Percentiles rank a stretch among this genome's conserved stretches.
Evolutionary conservation across 2,888 invertebrate species (phyloP).

Genomic region (Arge pagana): DNA sequence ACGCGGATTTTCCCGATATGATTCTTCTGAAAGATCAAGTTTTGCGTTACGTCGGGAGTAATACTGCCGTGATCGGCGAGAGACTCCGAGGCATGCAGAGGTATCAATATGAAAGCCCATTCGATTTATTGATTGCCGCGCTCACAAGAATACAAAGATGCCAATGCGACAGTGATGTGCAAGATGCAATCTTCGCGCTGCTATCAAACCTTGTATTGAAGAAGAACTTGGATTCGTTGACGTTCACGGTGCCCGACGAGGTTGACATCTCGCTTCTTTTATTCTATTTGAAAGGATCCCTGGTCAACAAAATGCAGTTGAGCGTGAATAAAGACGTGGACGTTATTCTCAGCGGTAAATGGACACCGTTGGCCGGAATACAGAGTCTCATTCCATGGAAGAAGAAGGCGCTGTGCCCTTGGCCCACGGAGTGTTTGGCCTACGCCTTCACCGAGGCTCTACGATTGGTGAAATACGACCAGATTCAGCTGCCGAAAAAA

Average conservation of each 20-base stretch:
- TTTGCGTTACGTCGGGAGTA: constrained; percentile 8
- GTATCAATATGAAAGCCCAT: constrained; percentile 26
- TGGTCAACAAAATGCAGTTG: no score
- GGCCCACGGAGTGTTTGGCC: neutral
- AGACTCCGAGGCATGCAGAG: constrained; percentile 27
- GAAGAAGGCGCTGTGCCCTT: neutral
- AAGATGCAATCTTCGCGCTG: constrained; percentile 22
- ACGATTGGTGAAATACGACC: no score
- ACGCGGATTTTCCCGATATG: constrained; percentile 22
- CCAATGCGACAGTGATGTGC: constrained; percentile 13
- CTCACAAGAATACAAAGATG: constrained; percentile 28
- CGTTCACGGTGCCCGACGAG: constrained; percentile 12
- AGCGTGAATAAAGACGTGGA: no score
- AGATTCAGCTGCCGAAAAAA: no score
- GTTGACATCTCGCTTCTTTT: constrained; percentile 29
- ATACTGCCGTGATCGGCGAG: neutral
- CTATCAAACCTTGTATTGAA: constrained; percentile 28
- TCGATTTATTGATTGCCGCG: constrained; percentile 31
- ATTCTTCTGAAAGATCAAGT: constrained; percentile 27
- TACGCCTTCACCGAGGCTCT: neutral
- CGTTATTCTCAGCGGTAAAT: no score
- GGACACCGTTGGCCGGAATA: no score
- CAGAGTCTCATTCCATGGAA: neutral
- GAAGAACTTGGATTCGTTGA: constrained; percentile 5
- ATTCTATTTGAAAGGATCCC: constrained; percentile 9